Evolutionary conservation across 2,113 vertebrate species (phyloP), one percentile per base, ranked within the genome.

Genomic region (Melierax canorus): DNA sequence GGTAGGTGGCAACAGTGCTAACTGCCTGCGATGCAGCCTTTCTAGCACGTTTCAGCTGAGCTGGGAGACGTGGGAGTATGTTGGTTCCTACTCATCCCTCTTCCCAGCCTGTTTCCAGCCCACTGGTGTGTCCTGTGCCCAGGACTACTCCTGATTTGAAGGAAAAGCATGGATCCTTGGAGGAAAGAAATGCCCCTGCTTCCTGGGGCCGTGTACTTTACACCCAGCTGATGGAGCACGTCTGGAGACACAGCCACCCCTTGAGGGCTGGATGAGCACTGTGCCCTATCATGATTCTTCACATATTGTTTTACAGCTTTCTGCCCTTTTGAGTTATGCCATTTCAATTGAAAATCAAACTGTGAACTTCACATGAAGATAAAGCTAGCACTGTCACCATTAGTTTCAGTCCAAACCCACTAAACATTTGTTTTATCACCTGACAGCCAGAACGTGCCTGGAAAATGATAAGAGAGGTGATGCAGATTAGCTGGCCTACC

Each of bases 401-500:
- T 86, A 69, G 45, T 56, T 91, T 69, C 90, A 86, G 38, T 55
- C 82, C 85, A 91, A 91, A 82, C 22, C 53, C 64, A 72, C 39
- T 64, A 48, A 82, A 71, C 81, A 56, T 92, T 88, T 94, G 62
- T 88, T 96, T 91, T 88, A 64, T 50, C 79, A 71, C 50, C 53
- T 88, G 72, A 89, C 92, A 91, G 72, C 34, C 55, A 62, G 86
- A 96, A 84, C 8, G 1, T 63, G 86, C 63, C 91, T 92, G 81
- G 67, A 93, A 91, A 94, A 91, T 91, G 67, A 73, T 82, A 34
- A 63, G 86, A 82, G 81, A 90, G 88, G 88, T 81, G 75, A 77
- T 90, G 41, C 80, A 92, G 94, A 86, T 94, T 91, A 97, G 83
- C 83, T 95, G 56, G 51, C 55, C 79, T 95, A 45, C 82, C 88